Conservation (phyloP, 2,888 invertebrate species). For the Drosophila helvetica region DNA sequence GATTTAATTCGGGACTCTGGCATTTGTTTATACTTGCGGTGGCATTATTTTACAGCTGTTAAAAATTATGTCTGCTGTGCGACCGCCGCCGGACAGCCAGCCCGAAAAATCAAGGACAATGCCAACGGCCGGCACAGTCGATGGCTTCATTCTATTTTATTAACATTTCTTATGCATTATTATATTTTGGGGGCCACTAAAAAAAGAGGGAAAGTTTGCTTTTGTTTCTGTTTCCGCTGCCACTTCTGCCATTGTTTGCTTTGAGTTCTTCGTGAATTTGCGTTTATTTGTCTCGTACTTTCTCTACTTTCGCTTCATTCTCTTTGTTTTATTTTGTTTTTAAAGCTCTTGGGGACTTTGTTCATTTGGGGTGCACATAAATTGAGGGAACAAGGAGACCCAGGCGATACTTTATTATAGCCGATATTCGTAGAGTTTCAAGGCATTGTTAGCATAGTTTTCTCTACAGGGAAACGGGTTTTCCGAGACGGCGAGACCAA, state of each 20-base stretch:
- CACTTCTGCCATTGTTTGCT: slow-evolving; percentile 23
- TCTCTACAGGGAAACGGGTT: too few species aligned
- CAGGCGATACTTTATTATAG: neutral
- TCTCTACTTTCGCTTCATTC: slow-evolving; percentile 2
- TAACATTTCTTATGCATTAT: slow-evolving; percentile 51
- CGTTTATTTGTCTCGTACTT: slow-evolving; percentile 24
- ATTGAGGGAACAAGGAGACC: neutral
- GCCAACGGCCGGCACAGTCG: slow-evolving; percentile 28
- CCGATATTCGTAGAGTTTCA: neutral
- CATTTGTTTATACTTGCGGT: slow-evolving; percentile 75
- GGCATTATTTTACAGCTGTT: slow-evolving; percentile 82
- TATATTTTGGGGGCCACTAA: slow-evolving; percentile 27
- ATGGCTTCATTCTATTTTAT: slow-evolving; percentile 49
- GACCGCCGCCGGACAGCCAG: slow-evolving; percentile 8
- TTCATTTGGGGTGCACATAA: slow-evolving; percentile 23
- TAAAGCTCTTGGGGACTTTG: slow-evolving; percentile 39
- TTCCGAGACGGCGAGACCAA: too few species aligned
- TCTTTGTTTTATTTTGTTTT: slow-evolving; percentile 11
- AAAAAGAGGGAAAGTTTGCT: slow-evolving; percentile 5
- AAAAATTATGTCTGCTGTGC: slow-evolving; percentile 53
- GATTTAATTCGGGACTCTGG: slow-evolving; percentile 69
- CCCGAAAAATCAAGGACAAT: slow-evolving; percentile 58
- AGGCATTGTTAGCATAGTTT: slow-evolving; percentile 1
- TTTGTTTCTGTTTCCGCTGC: slow-evolving; percentile 8
- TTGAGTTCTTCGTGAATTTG: slow-evolving; percentile 33